These are phyloP conservation scores for Choristoneura rosaceana DNA, from an alignment of 2,888 invertebrate genomes.

Conservation along the genomic window DNA sequence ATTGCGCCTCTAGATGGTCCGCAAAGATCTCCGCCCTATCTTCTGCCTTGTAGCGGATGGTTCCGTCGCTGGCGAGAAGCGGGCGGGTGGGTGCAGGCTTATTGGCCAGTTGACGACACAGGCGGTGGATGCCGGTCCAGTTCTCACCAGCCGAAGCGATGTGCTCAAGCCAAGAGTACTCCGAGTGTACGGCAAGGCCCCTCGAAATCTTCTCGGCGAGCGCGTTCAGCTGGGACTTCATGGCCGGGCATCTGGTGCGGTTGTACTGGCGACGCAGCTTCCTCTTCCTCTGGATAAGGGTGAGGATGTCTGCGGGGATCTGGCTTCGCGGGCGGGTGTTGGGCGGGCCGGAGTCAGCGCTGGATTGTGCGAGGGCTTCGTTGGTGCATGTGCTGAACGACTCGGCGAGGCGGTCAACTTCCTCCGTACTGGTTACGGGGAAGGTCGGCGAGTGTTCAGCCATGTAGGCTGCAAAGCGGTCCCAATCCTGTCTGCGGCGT, in stretches of 20 bases:
- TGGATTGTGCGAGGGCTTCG: not conserved
- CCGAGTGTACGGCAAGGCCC: not conserved
- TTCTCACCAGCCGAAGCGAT: not conserved
- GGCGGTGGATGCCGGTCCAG: constrained; percentile 3
- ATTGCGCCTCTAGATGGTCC: not conserved
- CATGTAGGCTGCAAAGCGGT: not conserved
- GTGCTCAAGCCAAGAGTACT: not conserved
- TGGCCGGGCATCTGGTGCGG: not conserved
- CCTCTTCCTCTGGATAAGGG: not conserved
- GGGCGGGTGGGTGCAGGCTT: not conserved
- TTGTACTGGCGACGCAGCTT: not conserved
- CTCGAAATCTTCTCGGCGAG: not conserved
- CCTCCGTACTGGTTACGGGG: not conserved
- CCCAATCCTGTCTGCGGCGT: not conserved
- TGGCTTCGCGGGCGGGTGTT: not conserved
- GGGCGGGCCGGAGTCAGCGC: too few species aligned
- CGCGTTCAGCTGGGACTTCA: not conserved
- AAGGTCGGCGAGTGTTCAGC: not conserved
- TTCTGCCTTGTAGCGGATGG: not conserved
- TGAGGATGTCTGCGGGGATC: not conserved
- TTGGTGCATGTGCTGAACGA: not conserved
- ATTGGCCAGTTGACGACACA: not conserved
- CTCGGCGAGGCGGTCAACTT: not conserved
- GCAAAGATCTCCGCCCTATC: constrained; percentile 4
- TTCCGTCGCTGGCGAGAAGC: not conserved